phyloP scores from a whole-genome alignment of 2,888 invertebrate species.

The Cerastis rubricosa region DNA sequence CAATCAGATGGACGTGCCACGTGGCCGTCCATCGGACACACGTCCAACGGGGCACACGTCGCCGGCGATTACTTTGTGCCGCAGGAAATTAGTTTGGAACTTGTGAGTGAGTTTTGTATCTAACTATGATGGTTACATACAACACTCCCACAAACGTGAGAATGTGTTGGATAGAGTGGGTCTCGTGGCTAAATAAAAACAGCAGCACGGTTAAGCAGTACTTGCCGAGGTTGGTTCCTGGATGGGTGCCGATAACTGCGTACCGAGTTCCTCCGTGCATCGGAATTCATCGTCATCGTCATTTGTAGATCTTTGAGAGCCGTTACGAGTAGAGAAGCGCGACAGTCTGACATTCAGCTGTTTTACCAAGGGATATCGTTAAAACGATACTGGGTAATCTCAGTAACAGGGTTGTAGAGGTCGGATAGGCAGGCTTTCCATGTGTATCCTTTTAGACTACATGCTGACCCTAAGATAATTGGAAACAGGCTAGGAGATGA shows the following conservation, averaged over 20 bases:
- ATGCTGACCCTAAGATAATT: neutral
- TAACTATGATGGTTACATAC: slow-evolving; percentile 32
- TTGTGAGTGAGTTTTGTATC: slow-evolving; percentile 75
- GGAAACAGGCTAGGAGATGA: too few species aligned
- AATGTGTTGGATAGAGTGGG: slow-evolving; percentile 3
- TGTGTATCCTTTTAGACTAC: neutral
- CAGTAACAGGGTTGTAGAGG: too few species aligned
- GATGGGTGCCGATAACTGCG: neutral
- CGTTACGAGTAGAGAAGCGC: neutral
- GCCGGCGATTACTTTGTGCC: slow-evolving; percentile 86
- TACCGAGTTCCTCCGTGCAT: too few species aligned
- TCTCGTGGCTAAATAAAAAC: neutral
- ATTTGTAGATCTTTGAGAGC: neutral
- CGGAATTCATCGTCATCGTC: too few species aligned
- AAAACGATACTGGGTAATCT: neutral
- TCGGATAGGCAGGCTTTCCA: too few species aligned
- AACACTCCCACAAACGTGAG: neutral
- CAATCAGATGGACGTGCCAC: slow-evolving; percentile 78
- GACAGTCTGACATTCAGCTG: neutral
- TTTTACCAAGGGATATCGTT: neutral
- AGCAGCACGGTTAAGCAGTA: neutral
- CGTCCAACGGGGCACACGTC: slow-evolving; percentile 71
- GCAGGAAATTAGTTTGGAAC: slow-evolving; percentile 88
- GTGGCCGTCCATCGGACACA: slow-evolving; percentile 73
- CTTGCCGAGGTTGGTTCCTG: neutral